These are phyloP conservation scores for Megalonaias nervosa DNA, from an alignment of 1,140 invertebrate species.

Conservation along the genomic window DNA sequence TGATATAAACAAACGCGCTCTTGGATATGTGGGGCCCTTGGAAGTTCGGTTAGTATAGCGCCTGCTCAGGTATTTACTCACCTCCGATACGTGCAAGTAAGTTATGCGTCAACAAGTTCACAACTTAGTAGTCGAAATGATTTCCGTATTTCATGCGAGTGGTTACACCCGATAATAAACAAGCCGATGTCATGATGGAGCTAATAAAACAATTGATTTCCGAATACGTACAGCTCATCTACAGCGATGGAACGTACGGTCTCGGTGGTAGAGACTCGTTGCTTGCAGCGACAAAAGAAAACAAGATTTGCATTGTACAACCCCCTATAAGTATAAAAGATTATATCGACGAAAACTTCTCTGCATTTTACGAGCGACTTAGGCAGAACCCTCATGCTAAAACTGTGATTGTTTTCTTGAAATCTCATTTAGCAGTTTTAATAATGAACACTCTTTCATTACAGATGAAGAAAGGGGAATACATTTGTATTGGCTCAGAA, in stretches of 20 bases:
- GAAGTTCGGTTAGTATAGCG: constrained; percentile 28
- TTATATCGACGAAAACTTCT: neutral
- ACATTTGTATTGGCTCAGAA: constrained; percentile 22
- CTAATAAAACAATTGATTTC: constrained; percentile 31
- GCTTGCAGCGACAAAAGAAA: constrained; percentile 8
- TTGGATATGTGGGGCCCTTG: constrained; percentile 30
- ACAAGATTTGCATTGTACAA: constrained; percentile 47
- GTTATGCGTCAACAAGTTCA: constrained; percentile 82
- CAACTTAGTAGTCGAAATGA: constrained; percentile 82
- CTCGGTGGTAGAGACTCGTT: constrained; percentile 19
- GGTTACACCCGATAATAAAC: constrained; percentile 86
- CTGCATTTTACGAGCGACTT: constrained; percentile 14
- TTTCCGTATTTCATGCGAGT: constrained; percentile 85
- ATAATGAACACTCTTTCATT: constrained; percentile 6
- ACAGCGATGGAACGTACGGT: constrained; percentile 29
- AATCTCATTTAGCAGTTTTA: neutral
- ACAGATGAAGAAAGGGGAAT: constrained; percentile 17
- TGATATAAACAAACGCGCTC: constrained; percentile 47
- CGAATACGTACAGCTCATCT: constrained; percentile 45
- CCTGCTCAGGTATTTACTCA: constrained; percentile 16
- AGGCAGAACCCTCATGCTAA: constrained; percentile 5
- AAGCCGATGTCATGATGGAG: constrained; percentile 79
- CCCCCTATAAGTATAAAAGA: constrained; percentile 13
- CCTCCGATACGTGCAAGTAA: constrained; percentile 75
- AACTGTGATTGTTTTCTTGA: constrained; percentile 27